phyloP scores from a whole-genome alignment of 2,888 invertebrate genomes.

The Mesoligia furuncula region DNA sequence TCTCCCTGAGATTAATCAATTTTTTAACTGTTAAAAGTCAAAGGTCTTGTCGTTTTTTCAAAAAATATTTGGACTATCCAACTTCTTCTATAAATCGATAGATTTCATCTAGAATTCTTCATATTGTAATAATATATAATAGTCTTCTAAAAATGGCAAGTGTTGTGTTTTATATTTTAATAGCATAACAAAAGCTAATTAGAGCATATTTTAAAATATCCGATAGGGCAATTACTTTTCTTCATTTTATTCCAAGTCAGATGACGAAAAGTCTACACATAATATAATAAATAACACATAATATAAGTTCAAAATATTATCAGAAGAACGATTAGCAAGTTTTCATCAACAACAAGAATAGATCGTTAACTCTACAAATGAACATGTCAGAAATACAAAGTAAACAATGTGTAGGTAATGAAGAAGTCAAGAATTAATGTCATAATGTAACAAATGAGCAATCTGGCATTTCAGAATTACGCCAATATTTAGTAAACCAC shows the following conservation, averaged over 20 bases:
- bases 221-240: no score
- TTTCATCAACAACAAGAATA: background rate
- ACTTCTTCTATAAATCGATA: background rate
- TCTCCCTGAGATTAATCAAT: background rate
- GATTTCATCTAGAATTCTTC: background rate
- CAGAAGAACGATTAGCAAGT: background rate
- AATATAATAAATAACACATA: background rate
- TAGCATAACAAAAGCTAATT: no score
- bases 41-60: background rate
- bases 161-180: background rate
- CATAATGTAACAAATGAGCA: background rate
- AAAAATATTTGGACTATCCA: background rate
- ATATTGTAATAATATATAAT: background rate
- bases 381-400: background rate
- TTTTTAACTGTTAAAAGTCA: no score
- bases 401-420: background rate
- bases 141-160: background rate
- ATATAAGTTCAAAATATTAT: background rate
- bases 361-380: background rate
- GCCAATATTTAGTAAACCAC: constrained; percentile 12
- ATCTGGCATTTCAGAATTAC: constrained; percentile 31
- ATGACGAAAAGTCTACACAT: background rate
- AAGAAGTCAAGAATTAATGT: background rate
- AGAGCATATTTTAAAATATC: background rate
- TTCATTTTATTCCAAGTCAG: background rate